Base-by-base conservation (phyloP, 2,797 vertebrate species). In the Chaenodraco wilsoni region DNA sequence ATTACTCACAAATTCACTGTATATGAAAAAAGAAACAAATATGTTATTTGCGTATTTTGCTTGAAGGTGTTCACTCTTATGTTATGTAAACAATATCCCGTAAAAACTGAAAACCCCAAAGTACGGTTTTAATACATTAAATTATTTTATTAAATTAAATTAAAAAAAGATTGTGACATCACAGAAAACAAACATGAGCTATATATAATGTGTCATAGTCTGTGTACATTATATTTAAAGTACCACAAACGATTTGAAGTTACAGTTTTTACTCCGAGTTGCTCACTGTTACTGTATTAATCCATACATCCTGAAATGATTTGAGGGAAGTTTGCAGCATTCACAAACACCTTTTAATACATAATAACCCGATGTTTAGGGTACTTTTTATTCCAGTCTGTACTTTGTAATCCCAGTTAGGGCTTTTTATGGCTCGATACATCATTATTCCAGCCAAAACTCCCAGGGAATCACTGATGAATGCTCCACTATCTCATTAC, bases 401-500 rank as follows among this genome's bases (percentile, higher is more conserved):
- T 54, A 0, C 0, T 4, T 10, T 41, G 15, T 51, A n/a, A 40
- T 13, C 37, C 9, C 16, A 16, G 43, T 46, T 9, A 15, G 1
- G 0, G 52, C 15, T 59, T 27, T 63, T n/a, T 45, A 19, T 54
- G 33, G 31, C 16, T 62, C 44, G 14, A 55, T 73, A 41, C 50
- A 46, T 67, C 54, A 56, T 41, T 2, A 12, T 37, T 27, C 21
- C 33, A 49, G 41, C 65, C 19, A 44, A 11, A 19, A 59, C 57
- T 45, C 62, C 61, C 43, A 57, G 51, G 15, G 31, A 76, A 43
- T 41, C 46, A 33, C 66, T 44, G 9, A 64, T 52, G 46, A 46
- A 37, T 45, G 58, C 3, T 50, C n/a, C 31, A 1, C 37, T 40
- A 33, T 76, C 51, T 54, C 59, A 59, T 49, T 21, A 43, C 27